These are phyloP conservation scores for Pseudococcus jackbeardsleyi DNA, from an alignment of 2,888 invertebrate genomes.

Conservation along the genomic window DNA sequence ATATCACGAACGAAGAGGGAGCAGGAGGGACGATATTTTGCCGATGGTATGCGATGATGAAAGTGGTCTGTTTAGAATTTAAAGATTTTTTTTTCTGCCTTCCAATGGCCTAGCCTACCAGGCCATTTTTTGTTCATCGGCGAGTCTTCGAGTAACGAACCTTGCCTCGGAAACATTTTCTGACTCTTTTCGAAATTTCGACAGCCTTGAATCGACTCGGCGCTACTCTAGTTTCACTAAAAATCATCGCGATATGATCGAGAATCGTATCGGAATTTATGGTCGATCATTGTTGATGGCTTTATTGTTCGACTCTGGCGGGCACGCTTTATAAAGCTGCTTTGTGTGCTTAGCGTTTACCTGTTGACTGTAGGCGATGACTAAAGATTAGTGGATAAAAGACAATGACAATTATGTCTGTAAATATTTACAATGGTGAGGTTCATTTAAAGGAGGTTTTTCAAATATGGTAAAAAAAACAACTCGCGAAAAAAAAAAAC, in stretches of 20 bases:
- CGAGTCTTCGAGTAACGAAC: not conserved
- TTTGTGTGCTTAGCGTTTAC: not conserved
- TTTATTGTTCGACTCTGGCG: not conserved
- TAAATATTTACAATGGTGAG: conserved; percentile 11
- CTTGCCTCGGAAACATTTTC: not conserved
- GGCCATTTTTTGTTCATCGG: not conserved
- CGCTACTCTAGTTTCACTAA: not conserved
- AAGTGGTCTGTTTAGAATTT: conserved; percentile 21
- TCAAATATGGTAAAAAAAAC: not conserved
- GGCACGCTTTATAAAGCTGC: conserved; percentile 5
- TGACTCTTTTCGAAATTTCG: not conserved
- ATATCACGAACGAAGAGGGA: not conserved
- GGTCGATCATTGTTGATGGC: not conserved
- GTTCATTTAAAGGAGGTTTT: conserved; percentile 23
- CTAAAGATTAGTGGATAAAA: conserved; percentile 24
- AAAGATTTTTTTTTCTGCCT: not conserved
- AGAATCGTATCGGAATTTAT: not conserved
- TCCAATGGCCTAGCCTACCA: not conserved
- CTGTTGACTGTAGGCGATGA: conserved; percentile 28
- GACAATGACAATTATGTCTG: conserved; percentile 20
- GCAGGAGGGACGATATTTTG: not conserved
- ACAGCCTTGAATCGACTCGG: not conserved
- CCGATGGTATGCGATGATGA: conserved; percentile 16
- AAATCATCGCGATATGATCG: not conserved
- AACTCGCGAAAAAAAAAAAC: not conserved